Percentiles rank a stretch among this genome's conserved stretches.
Conservation (phyloP, 2,113 vertebrate genomes). For the Sander vitreus region DNA sequence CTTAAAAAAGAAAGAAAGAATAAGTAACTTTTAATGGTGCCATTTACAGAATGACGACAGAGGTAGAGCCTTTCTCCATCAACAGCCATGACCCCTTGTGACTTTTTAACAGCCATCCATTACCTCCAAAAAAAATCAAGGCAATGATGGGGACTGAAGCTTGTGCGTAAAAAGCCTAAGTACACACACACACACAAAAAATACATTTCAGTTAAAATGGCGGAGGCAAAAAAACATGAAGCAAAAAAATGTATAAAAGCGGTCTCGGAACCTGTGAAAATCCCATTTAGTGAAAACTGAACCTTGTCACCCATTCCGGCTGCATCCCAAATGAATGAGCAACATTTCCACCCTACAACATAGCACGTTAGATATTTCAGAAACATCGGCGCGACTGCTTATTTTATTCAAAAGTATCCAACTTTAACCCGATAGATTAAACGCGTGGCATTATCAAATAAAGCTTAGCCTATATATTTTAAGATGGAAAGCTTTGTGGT, state of each 20-base stretch:
- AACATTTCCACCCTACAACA: constrained; percentile 37
- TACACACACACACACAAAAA: constrained; percentile 38
- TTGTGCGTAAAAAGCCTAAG: constrained; percentile 2
- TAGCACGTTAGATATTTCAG: constrained; percentile 3
- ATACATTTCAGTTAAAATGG: constrained; percentile 82
- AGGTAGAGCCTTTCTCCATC: constrained; percentile 11
- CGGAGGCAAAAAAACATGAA: constrained; percentile 71
- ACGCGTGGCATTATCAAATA: constrained; percentile 5
- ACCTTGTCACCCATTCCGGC: constrained; percentile 57
- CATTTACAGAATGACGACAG: constrained; percentile 2
- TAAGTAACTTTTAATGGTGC: neutral
- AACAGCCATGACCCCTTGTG: constrained; percentile 47
- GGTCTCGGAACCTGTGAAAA: constrained; percentile 55
- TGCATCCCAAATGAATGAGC: constrained; percentile 60
- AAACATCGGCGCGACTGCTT: neutral
- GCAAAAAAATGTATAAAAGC: constrained; percentile 59
- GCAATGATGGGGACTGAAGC: constrained; percentile 21
- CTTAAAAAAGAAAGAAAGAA: neutral
- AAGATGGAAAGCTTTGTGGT: constrained; percentile 57
- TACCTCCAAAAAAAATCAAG: constrained; percentile 37
- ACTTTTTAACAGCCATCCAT: constrained; percentile 63
- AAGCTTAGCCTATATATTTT: neutral
- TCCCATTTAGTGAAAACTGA: constrained; percentile 53
- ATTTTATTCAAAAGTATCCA: constrained; percentile 13
- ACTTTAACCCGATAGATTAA: constrained; percentile 33